Evolutionary conservation across 2,797 vertebrate species (phyloP), one percentile per base, ranked within the genome.

Genomic region (Takifugu ocellatus): DNA sequence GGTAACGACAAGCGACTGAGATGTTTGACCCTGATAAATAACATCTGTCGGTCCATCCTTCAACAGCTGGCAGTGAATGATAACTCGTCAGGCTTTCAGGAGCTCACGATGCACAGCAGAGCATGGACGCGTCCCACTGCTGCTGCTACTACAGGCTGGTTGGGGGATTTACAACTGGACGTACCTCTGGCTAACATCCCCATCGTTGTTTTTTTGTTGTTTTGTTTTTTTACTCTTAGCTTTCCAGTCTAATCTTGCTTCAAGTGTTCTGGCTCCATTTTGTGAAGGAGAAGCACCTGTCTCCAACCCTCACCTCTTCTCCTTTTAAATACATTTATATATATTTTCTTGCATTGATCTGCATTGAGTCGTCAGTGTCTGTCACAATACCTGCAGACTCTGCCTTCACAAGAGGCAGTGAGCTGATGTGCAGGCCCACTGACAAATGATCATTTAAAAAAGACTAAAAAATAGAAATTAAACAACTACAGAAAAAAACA

Each of bases 331-430:
- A 92, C 87, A 90, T 79, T 83, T 77, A 69, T 84, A 87, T 84
- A 87, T 68, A 72, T 81, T 92, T 69, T 74, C 90, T 94, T 93
- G 91, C 91, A 91, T 91, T 92, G 91, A 84, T 88, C 95, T 97
- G 95, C 94, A 94, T 93, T 96, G 94, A 93, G 93, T 94, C 94
- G 92, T 92, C 93, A 92, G 93, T 91, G 92, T 89, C 68, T 69
- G 72, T 81, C 57, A 90, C 83, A 63, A 91, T 86, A 86, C 89
- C 83, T 82, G 81, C 81, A 70, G 77, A 79, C 75, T 73, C 70
- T 77, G 68, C 84, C 83, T 81, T 70, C 51, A 57, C 21, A 49
- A 54, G 63, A 86, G 84, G 84, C 82, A 79, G 77, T 83, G 84
- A 66, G 31, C 66, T 80, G 64, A 73, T 62, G 47, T 59, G 79